These are phyloP conservation scores for Tragelaphus scriptus DNA, from an alignment of 2,113 vertebrate genomes.

Conservation along the genomic window DNA sequence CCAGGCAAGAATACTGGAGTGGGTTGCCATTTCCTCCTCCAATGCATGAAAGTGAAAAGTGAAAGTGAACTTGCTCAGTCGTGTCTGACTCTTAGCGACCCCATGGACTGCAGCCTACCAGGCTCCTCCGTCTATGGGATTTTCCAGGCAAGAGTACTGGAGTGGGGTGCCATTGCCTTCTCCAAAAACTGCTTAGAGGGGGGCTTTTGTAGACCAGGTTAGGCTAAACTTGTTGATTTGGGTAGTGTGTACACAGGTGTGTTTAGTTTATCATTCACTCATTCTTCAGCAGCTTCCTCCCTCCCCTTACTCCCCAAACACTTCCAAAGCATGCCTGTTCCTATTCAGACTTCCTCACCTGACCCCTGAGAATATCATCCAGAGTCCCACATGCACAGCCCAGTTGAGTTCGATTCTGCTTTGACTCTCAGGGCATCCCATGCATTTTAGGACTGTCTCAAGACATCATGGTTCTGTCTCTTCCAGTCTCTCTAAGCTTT, in stretches of 20 bases:
- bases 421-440: background rate
- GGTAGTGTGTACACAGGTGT: background rate
- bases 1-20: too few relatives aligned
- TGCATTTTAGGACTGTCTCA: background rate
- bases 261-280: background rate
- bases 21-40: too few relatives aligned
- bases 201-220: background rate
- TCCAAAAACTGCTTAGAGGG: background rate
- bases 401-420: background rate
- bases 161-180: too few relatives aligned
- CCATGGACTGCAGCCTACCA: too few relatives aligned
- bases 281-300: background rate
- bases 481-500: background rate
- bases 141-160: too few relatives aligned
- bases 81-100: too few relatives aligned
- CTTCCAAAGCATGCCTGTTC: background rate
- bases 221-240: background rate
- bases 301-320: background rate
- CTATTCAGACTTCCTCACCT: background rate
- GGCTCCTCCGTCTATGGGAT: too few relatives aligned
- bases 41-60: too few relatives aligned
- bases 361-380: background rate
- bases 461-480: background rate
- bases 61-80: too few relatives aligned
- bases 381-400: background rate